Evolutionary conservation across 2,888 invertebrate genomes (phyloP), one percentile per base, ranked within the genome.

Genomic region (Allygus modestus): DNA sequence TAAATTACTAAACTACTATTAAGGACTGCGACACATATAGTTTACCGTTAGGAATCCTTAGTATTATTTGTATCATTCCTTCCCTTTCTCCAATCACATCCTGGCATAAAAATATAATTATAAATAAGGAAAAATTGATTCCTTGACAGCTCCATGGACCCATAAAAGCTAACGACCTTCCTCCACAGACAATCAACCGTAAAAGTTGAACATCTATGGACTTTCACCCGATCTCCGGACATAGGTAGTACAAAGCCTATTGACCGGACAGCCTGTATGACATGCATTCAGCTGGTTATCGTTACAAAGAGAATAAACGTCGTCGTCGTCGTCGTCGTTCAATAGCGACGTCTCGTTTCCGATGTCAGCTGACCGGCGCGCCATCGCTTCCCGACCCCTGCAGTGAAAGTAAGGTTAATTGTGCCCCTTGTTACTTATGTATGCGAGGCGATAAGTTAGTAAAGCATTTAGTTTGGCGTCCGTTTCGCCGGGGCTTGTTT

Each of bases 391-490:
- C 54, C 54, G 20, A 23, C 20, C 54, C 31, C 65, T 15, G 31
- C 15, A 28, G 71, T n/a, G 71, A 71, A 71, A 71, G 71, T 71
- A 20, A 41, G 71, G 71, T 71, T 71, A 71, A 71, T 71, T 71
- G 71, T 71, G 28, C 17, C 71, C 71, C 71, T 71, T 41, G 71
- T 71, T 71, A 71, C 71, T 71, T 71, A 41, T 71, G 37, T 71
- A 71, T 37, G 37, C 71, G 37, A 71, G 71, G 71, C 41, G 71
- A 71, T 71, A 71, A 41, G 37, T 71, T 71, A n/a, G 71, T 4
- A 33, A 71, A n/a, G 71, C 41, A n/a, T 41, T 41, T 20, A 20
- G 71, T 71, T 41, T 41, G 71, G 37, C 37, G 37, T 20, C 71
- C 37, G 20, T 71, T 33, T 33, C 69, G n/a, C 69, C 69, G 11